Conservation (phyloP, 1,140 invertebrate species). For the Drosophila navojoa region DNA sequence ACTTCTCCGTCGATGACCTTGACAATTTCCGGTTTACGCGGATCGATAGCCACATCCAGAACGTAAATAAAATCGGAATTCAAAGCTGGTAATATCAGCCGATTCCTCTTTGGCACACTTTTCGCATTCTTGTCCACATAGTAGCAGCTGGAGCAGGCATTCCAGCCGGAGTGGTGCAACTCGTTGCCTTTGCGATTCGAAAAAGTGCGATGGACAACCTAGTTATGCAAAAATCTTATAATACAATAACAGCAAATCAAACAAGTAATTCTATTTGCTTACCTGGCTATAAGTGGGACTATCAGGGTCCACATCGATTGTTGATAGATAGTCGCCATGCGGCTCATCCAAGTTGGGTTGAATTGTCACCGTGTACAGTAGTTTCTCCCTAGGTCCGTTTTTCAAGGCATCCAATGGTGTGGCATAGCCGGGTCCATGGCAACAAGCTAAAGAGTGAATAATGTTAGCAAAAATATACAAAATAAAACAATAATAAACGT, state of each 20-base stretch:
- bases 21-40: conserved; percentile 85
- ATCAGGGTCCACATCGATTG: conserved; percentile 94
- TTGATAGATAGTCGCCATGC: conserved; percentile 94
- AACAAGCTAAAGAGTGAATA: conserved; percentile 56
- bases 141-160: conserved; percentile 96
- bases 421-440: conserved; percentile 89
- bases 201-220: conserved; percentile 94
- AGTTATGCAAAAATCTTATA: conserved; percentile 20
- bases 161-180: conserved; percentile 98
- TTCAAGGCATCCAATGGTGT: conserved; percentile 92
- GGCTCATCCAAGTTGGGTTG: conserved; percentile 87
- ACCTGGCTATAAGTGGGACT: conserved; percentile 95
- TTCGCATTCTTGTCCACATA: conserved; percentile 84
- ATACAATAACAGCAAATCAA: not conserved
- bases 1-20: conserved; percentile 89
- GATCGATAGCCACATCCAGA: conserved; percentile 91
- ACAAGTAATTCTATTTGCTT: conserved; percentile 34
- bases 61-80: conserved; percentile 94
- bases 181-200: conserved; percentile 94
- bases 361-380: conserved; percentile 95
- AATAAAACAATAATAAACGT: not conserved
- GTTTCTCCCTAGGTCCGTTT: conserved; percentile 91
- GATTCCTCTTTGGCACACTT: conserved; percentile 87
- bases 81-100: conserved; percentile 92
- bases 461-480: conserved; percentile 1